These are phyloP conservation scores for Thamnaconus septentrionalis DNA, from an alignment of 2,113 vertebrate genomes.

Conservation along the genomic window DNA sequence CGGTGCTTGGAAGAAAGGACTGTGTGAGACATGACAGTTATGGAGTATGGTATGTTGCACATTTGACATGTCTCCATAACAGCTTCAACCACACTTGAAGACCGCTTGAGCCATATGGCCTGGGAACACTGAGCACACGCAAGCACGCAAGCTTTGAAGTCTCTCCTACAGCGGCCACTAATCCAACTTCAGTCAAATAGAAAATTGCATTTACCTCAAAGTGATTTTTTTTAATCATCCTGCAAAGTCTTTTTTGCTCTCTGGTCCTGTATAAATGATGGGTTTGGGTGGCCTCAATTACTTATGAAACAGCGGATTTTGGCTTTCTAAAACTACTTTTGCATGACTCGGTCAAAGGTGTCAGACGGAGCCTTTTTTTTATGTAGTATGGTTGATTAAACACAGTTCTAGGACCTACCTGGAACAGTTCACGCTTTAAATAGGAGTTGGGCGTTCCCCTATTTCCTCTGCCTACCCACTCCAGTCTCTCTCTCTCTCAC, in stretches of 20 bases:
- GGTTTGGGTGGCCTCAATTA: slow-evolving; percentile 51
- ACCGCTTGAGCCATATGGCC: slow-evolving; percentile 6
- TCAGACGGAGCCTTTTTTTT: slow-evolving; percentile 64
- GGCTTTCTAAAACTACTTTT: slow-evolving; percentile 60
- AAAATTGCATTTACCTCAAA: slow-evolving; percentile 27
- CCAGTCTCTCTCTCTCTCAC: slow-evolving; percentile 12
- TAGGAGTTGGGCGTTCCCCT: slow-evolving; percentile 61
- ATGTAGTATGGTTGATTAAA: slow-evolving; percentile 59
- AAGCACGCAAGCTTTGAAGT: slow-evolving; percentile 3
- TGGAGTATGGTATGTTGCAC: slow-evolving; percentile 10
- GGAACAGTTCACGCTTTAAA: slow-evolving; percentile 72
- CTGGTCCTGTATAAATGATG: slow-evolving; percentile 33
- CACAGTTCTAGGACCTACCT: slow-evolving; percentile 66
- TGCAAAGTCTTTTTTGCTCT: slow-evolving; percentile 55
- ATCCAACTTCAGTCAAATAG: slow-evolving; percentile 28
- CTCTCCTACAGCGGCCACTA: slow-evolving; percentile 7
- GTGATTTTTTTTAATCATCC: slow-evolving; percentile 47
- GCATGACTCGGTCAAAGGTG: slow-evolving; percentile 69
- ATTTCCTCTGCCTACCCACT: slow-evolving; percentile 56
- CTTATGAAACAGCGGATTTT: slow-evolving; percentile 55
- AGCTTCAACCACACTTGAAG: slow-evolving; percentile 9
- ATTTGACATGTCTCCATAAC: slow-evolving; percentile 8
- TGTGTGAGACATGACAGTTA: slow-evolving; percentile 35
- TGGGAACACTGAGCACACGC: slow-evolving; percentile 9
- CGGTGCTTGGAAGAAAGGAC: slow-evolving; percentile 9